These are phyloP conservation scores for Zophobas morio DNA, from an alignment of 1,140 invertebrate species.

Conservation along the genomic window DNA sequence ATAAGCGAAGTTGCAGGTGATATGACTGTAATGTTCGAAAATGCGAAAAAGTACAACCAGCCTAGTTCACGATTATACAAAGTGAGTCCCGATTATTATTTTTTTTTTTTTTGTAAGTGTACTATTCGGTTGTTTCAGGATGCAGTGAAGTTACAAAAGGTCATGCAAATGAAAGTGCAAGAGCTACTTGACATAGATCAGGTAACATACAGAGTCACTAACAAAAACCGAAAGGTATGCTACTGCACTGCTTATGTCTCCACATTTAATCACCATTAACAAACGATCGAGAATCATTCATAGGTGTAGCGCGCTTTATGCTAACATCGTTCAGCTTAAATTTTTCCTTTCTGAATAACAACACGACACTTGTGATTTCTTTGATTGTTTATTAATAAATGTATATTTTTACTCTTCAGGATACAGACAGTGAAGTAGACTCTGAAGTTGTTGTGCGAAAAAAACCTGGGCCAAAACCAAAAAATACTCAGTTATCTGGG, in stretches of 20 bases:
- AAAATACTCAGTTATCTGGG: constrained; percentile 68
- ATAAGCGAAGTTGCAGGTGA: constrained; percentile 93
- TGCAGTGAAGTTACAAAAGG: constrained; percentile 84
- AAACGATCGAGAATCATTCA: background rate
- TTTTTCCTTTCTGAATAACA: constrained; percentile 43
- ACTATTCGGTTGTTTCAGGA: constrained; percentile 71
- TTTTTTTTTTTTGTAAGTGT: background rate
- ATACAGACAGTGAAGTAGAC: constrained; percentile 72
- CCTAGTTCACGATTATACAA: constrained; percentile 91
- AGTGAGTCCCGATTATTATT: constrained; percentile 66
- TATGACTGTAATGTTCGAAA: constrained; percentile 98
- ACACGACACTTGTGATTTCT: background rate
- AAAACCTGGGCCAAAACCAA: constrained; percentile 70
- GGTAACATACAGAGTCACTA: constrained; percentile 74
- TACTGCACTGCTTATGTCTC: constrained; percentile 57
- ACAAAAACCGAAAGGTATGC: constrained; percentile 71
- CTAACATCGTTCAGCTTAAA: constrained; percentile 33
- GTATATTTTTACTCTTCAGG: constrained; percentile 63
- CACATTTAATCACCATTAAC: constrained; percentile 31
- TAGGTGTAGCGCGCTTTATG: constrained; percentile 41
- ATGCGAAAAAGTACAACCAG: constrained; percentile 95
- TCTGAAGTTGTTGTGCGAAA: constrained; percentile 64
- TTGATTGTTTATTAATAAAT: constrained; percentile 12
- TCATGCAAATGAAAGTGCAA: constrained; percentile 89
- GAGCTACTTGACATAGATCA: constrained; percentile 86